Percentiles rank a stretch among this genome's conserved stretches.
These are phyloP conservation scores for Mus caroli DNA, from an alignment of 2,797 vertebrate species.

Conservation along the genomic window DNA sequence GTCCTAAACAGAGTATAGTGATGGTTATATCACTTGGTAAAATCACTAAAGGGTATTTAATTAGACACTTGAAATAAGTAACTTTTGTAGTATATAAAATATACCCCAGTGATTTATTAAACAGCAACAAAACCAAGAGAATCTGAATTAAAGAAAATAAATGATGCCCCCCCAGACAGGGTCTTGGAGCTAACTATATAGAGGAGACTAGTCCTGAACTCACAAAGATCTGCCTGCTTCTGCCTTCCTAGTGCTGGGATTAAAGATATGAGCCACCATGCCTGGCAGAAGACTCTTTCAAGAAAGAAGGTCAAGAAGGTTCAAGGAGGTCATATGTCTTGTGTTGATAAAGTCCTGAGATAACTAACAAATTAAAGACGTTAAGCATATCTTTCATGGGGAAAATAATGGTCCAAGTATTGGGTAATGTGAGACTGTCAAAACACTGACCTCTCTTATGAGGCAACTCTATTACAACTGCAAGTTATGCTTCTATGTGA, in stretches of 20 bases:
- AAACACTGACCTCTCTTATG: neutral
- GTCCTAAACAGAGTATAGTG: neutral
- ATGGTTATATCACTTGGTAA: neutral
- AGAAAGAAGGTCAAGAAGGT: neutral
- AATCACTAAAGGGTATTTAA: neutral
- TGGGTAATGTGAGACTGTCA: neutral
- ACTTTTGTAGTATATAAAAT: constrained; percentile 21
- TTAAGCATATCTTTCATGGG: neutral
- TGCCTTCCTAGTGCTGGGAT: neutral
- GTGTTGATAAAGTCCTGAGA: neutral
- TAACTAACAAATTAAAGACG: constrained; percentile 5
- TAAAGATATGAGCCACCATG: neutral
- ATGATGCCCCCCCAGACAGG: neutral
- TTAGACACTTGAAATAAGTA: neutral
- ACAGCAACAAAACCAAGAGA: neutral
- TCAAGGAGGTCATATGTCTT: neutral
- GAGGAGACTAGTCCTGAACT: neutral
- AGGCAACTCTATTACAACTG: neutral
- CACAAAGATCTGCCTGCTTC: neutral
- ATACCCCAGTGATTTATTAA: neutral
- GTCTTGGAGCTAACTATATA: neutral
- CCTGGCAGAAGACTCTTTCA: neutral
- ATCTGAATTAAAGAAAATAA: constrained; percentile 16
- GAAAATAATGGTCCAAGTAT: constrained; percentile 35
- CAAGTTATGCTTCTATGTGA: neutral